Evolutionary conservation across 64 coral and sea anemone genomes (phyloP), one percentile per base, ranked within the genome.

Genomic region (Porites lutea): DNA sequence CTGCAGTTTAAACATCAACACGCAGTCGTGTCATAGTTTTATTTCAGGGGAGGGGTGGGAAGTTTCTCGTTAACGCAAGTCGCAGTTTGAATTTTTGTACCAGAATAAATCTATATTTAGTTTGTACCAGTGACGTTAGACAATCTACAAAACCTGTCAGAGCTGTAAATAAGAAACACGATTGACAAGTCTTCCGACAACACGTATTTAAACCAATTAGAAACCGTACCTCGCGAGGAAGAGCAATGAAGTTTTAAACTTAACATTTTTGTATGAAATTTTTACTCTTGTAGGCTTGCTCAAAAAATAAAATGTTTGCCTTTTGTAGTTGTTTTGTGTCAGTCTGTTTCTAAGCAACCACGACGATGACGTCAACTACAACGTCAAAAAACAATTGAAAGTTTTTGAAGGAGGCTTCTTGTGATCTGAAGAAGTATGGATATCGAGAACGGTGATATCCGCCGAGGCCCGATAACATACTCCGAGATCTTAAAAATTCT

Each of bases 231-330:
- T 64, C 54, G 54, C 12, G 74, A 77, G 78, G 5, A 62, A 55
- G 55, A 61, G 50, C 81, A 67, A 50, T 84, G 81, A 48, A 67
- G 81, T 84, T 84, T 84, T 84, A 84, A 84, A 68, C 43, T 84
- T 69, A 84, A 68, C 81, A 14, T 69, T 84, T 84, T 84, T 84
- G 81, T 84, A 84, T 84, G 81, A 84, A 67, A 84, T 84, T 84
- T 84, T 84, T 84, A 84, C 81, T 84, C 81, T 84, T 69, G 81
- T 84, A 84, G 81, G 48, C 81, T 84, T 51, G 81, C 46, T 51
- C 60, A 19, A 84, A 84, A 84, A 84, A 68, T 68, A 84, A 84
- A 69, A 68, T 49, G 54, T 68, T 84, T 84, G 79, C 59, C 63
- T 84, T 27, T 84, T 84, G 47, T 69, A 9, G 49, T 45, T 45